phyloP scores from a whole-genome alignment of 2,113 vertebrate genomes.

The Syngnathus typhle region DNA sequence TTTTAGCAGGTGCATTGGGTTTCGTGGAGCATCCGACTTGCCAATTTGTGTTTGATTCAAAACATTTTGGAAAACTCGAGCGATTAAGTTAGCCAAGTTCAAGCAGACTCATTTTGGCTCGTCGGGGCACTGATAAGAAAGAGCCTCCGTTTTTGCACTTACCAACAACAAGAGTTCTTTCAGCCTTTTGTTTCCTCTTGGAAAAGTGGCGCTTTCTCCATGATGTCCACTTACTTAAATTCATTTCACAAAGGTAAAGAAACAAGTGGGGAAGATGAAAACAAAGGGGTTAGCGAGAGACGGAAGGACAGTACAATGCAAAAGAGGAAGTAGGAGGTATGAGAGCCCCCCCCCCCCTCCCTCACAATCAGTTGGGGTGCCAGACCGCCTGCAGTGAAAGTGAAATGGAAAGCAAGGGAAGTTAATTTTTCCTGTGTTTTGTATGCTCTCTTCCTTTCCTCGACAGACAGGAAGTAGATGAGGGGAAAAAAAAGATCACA shows the following conservation, averaged over 20 bases:
- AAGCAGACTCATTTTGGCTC: neutral
- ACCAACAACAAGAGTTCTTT: conserved; percentile 48
- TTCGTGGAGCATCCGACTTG: neutral
- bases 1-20: neutral
- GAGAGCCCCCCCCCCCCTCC: neutral
- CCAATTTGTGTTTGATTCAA: neutral
- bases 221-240: conserved; percentile 67
- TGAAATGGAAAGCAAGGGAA: conserved; percentile 19
- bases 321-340: conserved; percentile 59
- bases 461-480: conserved; percentile 19
- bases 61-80: neutral
- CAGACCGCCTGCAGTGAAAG: conserved; percentile 13
- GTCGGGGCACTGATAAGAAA: neutral
- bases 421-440: conserved; percentile 37
- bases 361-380: conserved; percentile 32
- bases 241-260: conserved; percentile 44
- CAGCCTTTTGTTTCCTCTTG: conserved; percentile 51
- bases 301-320: conserved; percentile 12
- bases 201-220: conserved; percentile 63
- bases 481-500: conserved; percentile 8
- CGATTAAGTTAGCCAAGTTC: neutral
- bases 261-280: conserved; percentile 57
- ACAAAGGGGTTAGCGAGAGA: conserved; percentile 12
- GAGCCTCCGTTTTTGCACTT: conserved; percentile 28
- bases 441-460: conserved; percentile 32